Percentiles rank a stretch among this genome's conserved stretches.
These are phyloP conservation scores for Geotrypetes seraphini DNA, from an alignment of 2,797 vertebrate species.

Conservation along the genomic window DNA sequence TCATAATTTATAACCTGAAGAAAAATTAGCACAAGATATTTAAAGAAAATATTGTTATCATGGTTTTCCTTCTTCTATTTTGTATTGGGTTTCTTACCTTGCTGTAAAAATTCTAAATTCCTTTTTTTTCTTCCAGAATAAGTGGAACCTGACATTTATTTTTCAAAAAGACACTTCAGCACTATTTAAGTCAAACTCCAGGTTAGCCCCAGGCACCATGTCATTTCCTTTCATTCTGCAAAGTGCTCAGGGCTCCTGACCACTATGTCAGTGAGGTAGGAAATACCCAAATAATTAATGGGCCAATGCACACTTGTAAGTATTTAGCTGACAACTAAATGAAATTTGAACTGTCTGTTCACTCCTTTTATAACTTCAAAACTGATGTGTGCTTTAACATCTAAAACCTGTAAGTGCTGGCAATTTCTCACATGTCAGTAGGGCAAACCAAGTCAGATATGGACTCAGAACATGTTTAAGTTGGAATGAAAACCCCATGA, in stretches of 20 bases:
- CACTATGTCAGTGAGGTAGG: not conserved
- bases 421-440: conserved; percentile 46
- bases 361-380: conserved; percentile 49
- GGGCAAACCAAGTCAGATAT: conserved; percentile 27
- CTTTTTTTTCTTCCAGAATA: conserved; percentile 11
- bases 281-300: conserved; percentile 46
- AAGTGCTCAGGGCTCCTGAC: no score
- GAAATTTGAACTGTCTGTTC: conserved; percentile 54
- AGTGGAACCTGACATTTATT: no score
- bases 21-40: no score
- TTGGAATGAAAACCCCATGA: conserved; percentile 31
- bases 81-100: no score
- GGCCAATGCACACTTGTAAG: conserved; percentile 52
- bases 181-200: no score
- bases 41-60: no score
- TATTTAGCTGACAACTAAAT: conserved; percentile 49
- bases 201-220: conserved; percentile 23
- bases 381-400: conserved; percentile 42
- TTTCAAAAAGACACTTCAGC: no score
- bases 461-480: conserved; percentile 26
- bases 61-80: no score
- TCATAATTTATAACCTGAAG: no score
- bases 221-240: conserved; percentile 14
- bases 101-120: not conserved
- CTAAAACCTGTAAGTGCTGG: conserved; percentile 49